Evolutionary conservation across 2,888 invertebrate genomes (phyloP).

Genomic region (Tupiocoris notatus): DNA sequence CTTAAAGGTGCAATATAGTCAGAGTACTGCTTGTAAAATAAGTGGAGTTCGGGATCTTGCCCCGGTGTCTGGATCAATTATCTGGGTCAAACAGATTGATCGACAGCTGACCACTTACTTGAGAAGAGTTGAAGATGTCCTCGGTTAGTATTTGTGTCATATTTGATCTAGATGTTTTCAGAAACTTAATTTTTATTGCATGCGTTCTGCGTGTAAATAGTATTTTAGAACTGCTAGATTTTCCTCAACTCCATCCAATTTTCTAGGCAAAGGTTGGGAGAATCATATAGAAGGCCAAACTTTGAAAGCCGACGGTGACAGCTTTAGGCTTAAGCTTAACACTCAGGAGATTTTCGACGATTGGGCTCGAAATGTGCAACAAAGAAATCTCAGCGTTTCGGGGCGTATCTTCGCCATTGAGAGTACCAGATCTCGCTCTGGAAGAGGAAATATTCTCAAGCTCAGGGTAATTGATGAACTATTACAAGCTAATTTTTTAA

Average conservation of each 20-base stretch:
- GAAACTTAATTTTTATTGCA: neutral
- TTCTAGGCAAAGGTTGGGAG: conserved; percentile 93
- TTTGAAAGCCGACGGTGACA: conserved; percentile 95
- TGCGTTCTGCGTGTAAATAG: too few relatives aligned
- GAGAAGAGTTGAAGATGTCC: conserved; percentile 95
- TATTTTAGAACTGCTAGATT: too few relatives aligned
- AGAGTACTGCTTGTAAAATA: conserved; percentile 89
- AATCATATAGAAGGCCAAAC: conserved; percentile 98
- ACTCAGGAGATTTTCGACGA: conserved; percentile 98
- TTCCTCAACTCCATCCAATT: neutral
- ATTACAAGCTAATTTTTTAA: too few relatives aligned
- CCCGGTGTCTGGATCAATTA: conserved; percentile 95
- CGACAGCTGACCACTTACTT: conserved; percentile 94
- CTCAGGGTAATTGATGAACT: conserved; percentile 73
- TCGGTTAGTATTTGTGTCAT: conserved; percentile 64
- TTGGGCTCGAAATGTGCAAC: conserved; percentile 93
- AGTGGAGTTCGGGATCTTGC: conserved; percentile 92
- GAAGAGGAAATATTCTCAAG: conserved; percentile 79
- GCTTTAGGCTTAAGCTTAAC: conserved; percentile 92
- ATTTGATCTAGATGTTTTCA: too few relatives aligned
- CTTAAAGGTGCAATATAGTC: conserved; percentile 89
- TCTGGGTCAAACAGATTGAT: conserved; percentile 99
- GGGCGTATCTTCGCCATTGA: conserved; percentile 95
- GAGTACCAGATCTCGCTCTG: conserved; percentile 71
- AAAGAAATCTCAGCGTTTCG: conserved; percentile 88